Evolutionary conservation across 1,140 invertebrate genomes (phyloP).

Genomic region (Ceratoteleas bidentatus): DNA sequence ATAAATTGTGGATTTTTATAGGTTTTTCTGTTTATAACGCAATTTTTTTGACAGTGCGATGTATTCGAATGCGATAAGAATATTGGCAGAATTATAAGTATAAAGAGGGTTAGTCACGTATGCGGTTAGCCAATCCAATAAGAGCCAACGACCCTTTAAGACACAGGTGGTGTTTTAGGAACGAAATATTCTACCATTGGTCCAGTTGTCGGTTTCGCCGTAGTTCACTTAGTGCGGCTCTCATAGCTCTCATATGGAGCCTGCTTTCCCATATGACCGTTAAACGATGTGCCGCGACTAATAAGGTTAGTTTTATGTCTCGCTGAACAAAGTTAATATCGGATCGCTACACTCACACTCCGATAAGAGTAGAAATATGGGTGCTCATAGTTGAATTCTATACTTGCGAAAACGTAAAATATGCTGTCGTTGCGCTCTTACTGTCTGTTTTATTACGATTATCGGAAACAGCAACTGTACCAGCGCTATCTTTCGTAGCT

Average conservation of each 20-base stretch:
- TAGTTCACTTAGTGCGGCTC: slow-evolving; percentile 43
- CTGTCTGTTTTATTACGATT: slow-evolving; percentile 60
- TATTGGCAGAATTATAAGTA: slow-evolving; percentile 42
- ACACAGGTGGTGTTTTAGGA: slow-evolving; percentile 60
- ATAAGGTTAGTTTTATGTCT: slow-evolving; percentile 68
- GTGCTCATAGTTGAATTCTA: slow-evolving; percentile 50
- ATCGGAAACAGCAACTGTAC: slow-evolving; percentile 33
- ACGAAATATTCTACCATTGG: slow-evolving; percentile 59
- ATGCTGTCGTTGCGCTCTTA: slow-evolving; percentile 59
- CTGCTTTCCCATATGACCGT: slow-evolving; percentile 62
- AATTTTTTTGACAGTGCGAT: background rate
- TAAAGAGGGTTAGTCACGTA: slow-evolving; percentile 50
- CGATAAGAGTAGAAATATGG: slow-evolving; percentile 47
- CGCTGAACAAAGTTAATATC: slow-evolving; percentile 67
- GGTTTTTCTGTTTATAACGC: slow-evolving; percentile 4
- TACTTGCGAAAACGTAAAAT: slow-evolving; percentile 62
- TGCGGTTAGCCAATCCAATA: slow-evolving; percentile 53
- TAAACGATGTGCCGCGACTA: slow-evolving; percentile 66
- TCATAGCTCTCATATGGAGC: slow-evolving; percentile 60
- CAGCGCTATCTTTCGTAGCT: slow-evolving; percentile 31
- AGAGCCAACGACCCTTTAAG: slow-evolving; percentile 55
- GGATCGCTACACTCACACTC: slow-evolving; percentile 47
- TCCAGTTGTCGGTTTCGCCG: slow-evolving; percentile 36
- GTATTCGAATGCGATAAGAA: slow-evolving; percentile 29
- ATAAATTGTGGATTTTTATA: slow-evolving; percentile 12